These are phyloP conservation scores for Mythimna lalbum DNA, from an alignment of 2,888 invertebrate genomes.

Conservation along the genomic window DNA sequence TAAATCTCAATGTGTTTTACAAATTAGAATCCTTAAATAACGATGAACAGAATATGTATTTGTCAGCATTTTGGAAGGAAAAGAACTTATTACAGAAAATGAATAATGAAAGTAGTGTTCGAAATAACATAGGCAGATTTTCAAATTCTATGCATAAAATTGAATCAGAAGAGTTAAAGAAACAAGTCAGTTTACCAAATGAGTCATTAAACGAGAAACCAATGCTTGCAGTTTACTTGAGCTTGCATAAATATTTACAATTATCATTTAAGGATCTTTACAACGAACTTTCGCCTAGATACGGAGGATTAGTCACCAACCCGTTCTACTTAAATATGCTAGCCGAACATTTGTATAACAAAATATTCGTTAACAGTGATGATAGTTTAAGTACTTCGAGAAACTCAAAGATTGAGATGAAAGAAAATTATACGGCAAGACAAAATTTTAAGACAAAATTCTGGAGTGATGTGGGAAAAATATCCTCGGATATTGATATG, in stretches of 20 bases:
- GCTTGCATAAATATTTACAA: neutral
- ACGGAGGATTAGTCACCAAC: neutral
- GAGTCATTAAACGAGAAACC: neutral
- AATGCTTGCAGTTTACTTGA: neutral
- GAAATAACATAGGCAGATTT: too few species aligned
- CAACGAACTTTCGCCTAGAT: neutral
- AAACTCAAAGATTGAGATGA: too few species aligned
- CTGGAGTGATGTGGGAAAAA: too few species aligned
- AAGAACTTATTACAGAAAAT: neutral
- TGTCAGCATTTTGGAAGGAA: constrained; percentile 30
- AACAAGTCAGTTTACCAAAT: neutral
- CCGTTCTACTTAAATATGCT: neutral
- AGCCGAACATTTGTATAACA: neutral
- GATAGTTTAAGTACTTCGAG: too few species aligned
- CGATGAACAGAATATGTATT: constrained; percentile 23
- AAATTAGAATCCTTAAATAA: constrained; percentile 17
- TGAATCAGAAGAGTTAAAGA: neutral
- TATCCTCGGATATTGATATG: too few species aligned
- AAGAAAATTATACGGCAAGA: too few species aligned
- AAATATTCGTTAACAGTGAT: too few species aligned
- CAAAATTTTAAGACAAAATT: too few species aligned
- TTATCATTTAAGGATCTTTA: too few species aligned
- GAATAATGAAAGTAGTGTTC: neutral
- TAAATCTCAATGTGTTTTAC: constrained; percentile 22
- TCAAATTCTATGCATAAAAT: neutral